Evolutionary conservation across 35 echinoderm and acorn worm genomes (phyloP), one percentile per base, ranked within the genome.

Genomic region (Antedon bifida): DNA sequence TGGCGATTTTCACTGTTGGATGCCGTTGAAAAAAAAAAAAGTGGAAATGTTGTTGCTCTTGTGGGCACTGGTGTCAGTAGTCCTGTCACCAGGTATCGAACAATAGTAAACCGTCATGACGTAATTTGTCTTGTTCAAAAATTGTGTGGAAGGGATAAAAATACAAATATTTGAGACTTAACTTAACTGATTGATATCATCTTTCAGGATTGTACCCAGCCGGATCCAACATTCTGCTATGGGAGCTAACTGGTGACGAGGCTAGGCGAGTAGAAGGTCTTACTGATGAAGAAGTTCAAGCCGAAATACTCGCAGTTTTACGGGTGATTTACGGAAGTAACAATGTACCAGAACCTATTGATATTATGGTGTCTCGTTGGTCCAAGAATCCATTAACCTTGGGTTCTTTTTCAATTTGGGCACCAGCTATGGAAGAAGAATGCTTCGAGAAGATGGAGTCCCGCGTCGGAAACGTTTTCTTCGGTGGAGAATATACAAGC

Each of bases 171-270:
- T n/a, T n/a, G n/a, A n/a, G n/a, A n/a, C n/a, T n/a, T n/a, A n/a
- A n/a, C n/a, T n/a, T n/a, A n/a, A n/a, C n/a, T n/a, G n/a, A n/a
- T n/a, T n/a, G n/a, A n/a, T n/a, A n/a, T n/a, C n/a, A n/a, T n/a
- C n/a, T n/a, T n/a, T n/a, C 38, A 34, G 86, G 80, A 3, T 26
- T 82, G 19, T 46, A 39, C 16, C 86, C 80, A 44, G 39, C 46
- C 64, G 86, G 79, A 29, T 75, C 79, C 19, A 80, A 81, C 29
- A 88, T 88, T 36, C 35, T 88, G 36, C 10, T 82, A 23, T 29
- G 12, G 33, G 33, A 38, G 34, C 30, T 88, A 17, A 45, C 86
- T 14, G 86, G 86, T 9, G 76, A 78, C 11, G 30, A 78, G 34
- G 3, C 76, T 14, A 78, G 76, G 26, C 76, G 76, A 34, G 76